These are phyloP conservation scores for Brachionus asplanchnoidis DNA, from an alignment of 1,140 invertebrate genomes.

Conservation along the genomic window DNA sequence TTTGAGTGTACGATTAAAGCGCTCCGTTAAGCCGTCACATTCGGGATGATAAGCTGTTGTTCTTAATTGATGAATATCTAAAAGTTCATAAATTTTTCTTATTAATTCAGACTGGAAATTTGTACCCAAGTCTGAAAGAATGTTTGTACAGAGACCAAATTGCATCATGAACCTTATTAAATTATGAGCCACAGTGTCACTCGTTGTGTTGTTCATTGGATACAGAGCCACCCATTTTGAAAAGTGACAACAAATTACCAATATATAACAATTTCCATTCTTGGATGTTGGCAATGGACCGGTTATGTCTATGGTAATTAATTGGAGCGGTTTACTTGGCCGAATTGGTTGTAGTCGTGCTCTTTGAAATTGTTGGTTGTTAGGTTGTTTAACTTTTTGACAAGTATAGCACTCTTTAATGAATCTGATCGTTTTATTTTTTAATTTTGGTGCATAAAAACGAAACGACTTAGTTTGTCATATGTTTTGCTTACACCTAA, in stretches of 20 bases:
- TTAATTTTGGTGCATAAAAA: not conserved
- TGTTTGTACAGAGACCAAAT: no score
- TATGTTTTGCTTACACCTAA: not conserved
- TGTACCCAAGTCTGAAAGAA: no score
- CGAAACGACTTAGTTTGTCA: no score
- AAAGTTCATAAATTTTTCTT: no score
- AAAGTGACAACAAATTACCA: not conserved
- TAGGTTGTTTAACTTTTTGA: not conserved
- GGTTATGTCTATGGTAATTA: constrained; percentile 6
- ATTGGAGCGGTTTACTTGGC: not conserved
- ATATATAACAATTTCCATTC: not conserved
- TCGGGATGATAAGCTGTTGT: no score
- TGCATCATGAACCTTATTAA: no score
- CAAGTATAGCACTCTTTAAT: no score
- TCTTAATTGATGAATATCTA: no score
- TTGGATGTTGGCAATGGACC: not conserved
- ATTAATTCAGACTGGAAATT: no score
- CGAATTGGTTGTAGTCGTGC: not conserved
- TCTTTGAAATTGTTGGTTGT: not conserved
- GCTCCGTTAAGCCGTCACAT: no score
- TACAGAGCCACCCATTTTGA: not conserved
- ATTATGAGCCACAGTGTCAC: no score
- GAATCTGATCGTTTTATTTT: not conserved
- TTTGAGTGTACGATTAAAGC: no score
- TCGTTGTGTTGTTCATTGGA: not conserved